phyloP scores from a whole-genome alignment of 2,888 invertebrate species.

The Andrena flavipes region DNA sequence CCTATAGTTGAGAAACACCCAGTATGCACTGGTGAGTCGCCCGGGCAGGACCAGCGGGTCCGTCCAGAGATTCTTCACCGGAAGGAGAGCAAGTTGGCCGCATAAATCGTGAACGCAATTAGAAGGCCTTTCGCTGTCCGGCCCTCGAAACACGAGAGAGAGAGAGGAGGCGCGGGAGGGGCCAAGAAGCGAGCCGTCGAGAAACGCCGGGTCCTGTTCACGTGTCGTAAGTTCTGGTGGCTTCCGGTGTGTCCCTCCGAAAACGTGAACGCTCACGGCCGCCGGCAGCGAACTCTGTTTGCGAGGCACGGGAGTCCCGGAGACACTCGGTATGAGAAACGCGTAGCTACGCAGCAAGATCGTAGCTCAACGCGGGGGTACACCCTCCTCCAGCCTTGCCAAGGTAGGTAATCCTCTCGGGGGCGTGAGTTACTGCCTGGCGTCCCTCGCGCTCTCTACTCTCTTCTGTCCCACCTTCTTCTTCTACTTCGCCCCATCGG shows the following conservation, averaged over 20 bases:
- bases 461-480: slow-evolving; percentile 64
- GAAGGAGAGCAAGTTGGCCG: slow-evolving; percentile 33
- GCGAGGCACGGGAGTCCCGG: slow-evolving; percentile 75
- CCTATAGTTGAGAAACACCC: not conserved
- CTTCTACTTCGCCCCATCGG: slow-evolving; percentile 46
- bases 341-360: slow-evolving; percentile 85
- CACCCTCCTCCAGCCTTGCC: slow-evolving; percentile 79
- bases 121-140: slow-evolving; percentile 34
- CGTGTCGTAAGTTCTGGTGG: slow-evolving; percentile 78
- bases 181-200: slow-evolving; percentile 13
- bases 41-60: not conserved
- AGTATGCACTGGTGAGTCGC: not conserved
- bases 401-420: slow-evolving; percentile 85
- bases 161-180: slow-evolving; percentile 2
- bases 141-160: slow-evolving; percentile 40
- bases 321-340: slow-evolving; percentile 85
- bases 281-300: slow-evolving; percentile 77
- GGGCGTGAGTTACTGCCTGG: slow-evolving; percentile 83
- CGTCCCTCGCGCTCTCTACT: slow-evolving; percentile 65
- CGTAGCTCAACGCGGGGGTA: slow-evolving; percentile 83
- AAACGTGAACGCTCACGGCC: slow-evolving; percentile 70
- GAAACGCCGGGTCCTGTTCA: slow-evolving; percentile 58
- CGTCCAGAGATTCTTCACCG: slow-evolving; percentile 19
- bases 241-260: slow-evolving; percentile 69
- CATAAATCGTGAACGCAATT: slow-evolving; percentile 49